Conservation (phyloP, 2,113 vertebrate genomes). For the Lagopus leucura region DNA sequence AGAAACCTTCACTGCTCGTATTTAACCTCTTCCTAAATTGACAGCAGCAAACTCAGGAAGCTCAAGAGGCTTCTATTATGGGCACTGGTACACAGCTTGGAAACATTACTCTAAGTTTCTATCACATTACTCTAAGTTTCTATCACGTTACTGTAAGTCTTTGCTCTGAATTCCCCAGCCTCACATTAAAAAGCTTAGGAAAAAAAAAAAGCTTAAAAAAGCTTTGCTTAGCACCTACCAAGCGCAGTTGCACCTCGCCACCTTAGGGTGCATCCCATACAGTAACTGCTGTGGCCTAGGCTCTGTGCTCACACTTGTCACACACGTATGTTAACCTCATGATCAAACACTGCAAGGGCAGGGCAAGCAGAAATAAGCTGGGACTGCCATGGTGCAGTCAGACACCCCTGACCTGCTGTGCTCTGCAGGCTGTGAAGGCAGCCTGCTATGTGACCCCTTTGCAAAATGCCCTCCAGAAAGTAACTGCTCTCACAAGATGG, state of each 20-base stretch:
- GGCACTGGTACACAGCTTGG: accelerated
- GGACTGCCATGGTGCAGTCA: background rate
- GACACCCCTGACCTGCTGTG: background rate
- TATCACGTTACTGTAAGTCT: too few species aligned
- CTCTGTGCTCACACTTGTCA: background rate
- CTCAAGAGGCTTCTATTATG: background rate
- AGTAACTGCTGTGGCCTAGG: background rate
- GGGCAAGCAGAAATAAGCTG: background rate
- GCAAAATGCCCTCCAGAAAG: background rate
- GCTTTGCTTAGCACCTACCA: too few species aligned
- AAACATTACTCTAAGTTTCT: accelerated
- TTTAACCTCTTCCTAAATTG: background rate
- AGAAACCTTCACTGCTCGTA: background rate
- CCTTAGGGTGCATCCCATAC: accelerated
- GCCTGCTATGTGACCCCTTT: background rate
- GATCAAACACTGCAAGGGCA: background rate
- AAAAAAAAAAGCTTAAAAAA: too few species aligned
- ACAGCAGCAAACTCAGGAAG: background rate
- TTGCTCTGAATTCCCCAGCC: background rate
- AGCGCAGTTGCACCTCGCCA: background rate
- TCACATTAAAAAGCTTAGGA: background rate
- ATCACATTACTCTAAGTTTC: accelerated
- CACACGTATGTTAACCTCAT: accelerated
- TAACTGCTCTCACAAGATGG: background rate
- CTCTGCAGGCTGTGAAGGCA: background rate